Evolutionary conservation across 2,113 vertebrate species (phyloP).

Genomic region (Dasypus novemcinctus): DNA sequence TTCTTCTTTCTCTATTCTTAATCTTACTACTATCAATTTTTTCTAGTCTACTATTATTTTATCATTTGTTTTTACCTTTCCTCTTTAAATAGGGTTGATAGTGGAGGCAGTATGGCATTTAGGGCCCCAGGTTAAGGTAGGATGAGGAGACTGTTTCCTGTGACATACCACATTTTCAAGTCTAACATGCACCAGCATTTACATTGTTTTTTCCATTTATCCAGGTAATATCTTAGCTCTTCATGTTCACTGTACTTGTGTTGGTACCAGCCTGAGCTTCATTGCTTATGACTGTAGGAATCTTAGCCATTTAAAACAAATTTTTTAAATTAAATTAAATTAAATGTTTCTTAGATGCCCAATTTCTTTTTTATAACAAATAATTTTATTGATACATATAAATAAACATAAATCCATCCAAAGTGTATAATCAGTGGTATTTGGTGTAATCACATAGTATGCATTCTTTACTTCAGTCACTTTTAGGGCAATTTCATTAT

Average conservation of each 20-base stretch:
- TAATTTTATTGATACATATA: no score
- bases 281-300: background rate
- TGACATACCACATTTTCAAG: background rate
- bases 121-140: background rate
- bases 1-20: background rate
- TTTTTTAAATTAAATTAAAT: no score
- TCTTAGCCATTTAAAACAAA: background rate
- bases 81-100: background rate
- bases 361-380: no score
- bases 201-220: rapidly evolving
- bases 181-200: background rate
- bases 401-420: no score
- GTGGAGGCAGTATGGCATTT: background rate
- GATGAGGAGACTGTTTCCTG: rapidly evolving
- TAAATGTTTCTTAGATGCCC: no score
- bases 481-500: no score
- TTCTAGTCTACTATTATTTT: background rate
- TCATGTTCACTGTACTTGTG: background rate
- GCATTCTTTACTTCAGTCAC: no score
- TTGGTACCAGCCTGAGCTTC: background rate
- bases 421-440: no score
- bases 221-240: rapidly evolving
- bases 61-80: background rate
- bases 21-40: background rate
- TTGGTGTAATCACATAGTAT: no score